A percentile compares a stretch with the other conserved stretches of the same genome.
These are phyloP conservation scores for Argyresthia albistria DNA, from an alignment of 2,888 invertebrate genomes.

Conservation along the genomic window DNA sequence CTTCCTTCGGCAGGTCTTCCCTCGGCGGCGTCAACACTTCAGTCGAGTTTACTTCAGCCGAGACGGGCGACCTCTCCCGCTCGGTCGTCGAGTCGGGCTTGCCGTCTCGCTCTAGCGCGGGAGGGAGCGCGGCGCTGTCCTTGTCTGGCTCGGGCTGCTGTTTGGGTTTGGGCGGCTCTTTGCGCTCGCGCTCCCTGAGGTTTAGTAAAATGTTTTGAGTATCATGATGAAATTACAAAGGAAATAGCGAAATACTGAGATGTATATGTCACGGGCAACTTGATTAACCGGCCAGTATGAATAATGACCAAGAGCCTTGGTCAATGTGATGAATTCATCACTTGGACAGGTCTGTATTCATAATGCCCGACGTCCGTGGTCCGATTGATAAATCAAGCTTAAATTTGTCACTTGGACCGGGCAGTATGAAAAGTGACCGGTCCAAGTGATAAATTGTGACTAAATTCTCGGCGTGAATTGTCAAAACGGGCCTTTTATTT, in stretches of 20 bases:
- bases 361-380: too few species aligned
- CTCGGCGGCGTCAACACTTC: constrained; percentile 1
- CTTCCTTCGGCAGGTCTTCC: neutral
- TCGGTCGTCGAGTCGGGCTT: neutral
- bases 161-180: neutral
- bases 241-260: neutral
- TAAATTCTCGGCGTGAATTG: too few species aligned
- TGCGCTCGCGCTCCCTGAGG: constrained; percentile 34
- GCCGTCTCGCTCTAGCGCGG: neutral
- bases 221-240: neutral
- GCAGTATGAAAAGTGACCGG: too few species aligned
- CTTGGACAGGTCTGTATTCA: too few species aligned
- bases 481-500: too few species aligned
- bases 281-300: neutral
- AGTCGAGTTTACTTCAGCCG: neutral
- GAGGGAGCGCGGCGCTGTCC: neutral
- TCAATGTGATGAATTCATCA: too few species aligned
- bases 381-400: too few species aligned
- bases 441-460: too few species aligned
- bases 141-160: constrained; percentile 11
- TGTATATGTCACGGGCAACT: too few species aligned
- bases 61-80: neutral
- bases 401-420: too few species aligned
- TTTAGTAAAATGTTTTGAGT: neutral
- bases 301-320: too few species aligned